phyloP scores from a whole-genome alignment of 2,888 invertebrate species.

The Globia sparganii region DNA sequence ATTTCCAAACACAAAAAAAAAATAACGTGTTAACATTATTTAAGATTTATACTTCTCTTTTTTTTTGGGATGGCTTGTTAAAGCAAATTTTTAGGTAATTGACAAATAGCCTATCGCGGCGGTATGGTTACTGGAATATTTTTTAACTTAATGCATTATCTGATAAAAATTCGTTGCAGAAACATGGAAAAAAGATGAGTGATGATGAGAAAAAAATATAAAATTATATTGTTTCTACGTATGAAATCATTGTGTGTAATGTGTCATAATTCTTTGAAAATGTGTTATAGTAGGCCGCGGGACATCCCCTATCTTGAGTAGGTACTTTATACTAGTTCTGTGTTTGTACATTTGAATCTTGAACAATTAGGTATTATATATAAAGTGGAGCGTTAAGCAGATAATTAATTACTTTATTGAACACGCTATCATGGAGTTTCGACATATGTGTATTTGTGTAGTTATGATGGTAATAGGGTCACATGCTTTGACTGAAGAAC shows the following conservation, averaged over 20 bases:
- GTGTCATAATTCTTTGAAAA: constrained; percentile 29
- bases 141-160: too few species aligned
- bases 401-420: constrained; percentile 38
- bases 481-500: constrained; percentile 1
- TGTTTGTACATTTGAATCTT: constrained; percentile 6
- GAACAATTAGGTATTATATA: constrained; percentile 14
- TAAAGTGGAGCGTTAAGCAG: constrained; percentile 22
- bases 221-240: not conserved
- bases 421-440: constrained; percentile 37
- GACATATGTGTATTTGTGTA: constrained; percentile 19
- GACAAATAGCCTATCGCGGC: too few species aligned
- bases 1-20: not conserved
- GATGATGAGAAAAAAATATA: not conserved
- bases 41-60: not conserved
- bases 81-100: too few species aligned
- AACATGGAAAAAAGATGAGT: not conserved
- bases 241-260: constrained; percentile 21
- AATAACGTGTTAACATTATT: not conserved
- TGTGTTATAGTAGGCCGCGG: constrained; percentile 7
- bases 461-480: constrained; percentile 19
- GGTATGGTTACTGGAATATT: too few species aligned
- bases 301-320: constrained; percentile 47
- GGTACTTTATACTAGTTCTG: constrained; percentile 1
- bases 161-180: not conserved
- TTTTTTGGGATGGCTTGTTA: not conserved